Percentiles rank a stretch among this genome's conserved stretches.
These are phyloP conservation scores for Melanotaenia trifasciata DNA, from an alignment of 2,797 vertebrate genomes.

Conservation along the genomic window DNA sequence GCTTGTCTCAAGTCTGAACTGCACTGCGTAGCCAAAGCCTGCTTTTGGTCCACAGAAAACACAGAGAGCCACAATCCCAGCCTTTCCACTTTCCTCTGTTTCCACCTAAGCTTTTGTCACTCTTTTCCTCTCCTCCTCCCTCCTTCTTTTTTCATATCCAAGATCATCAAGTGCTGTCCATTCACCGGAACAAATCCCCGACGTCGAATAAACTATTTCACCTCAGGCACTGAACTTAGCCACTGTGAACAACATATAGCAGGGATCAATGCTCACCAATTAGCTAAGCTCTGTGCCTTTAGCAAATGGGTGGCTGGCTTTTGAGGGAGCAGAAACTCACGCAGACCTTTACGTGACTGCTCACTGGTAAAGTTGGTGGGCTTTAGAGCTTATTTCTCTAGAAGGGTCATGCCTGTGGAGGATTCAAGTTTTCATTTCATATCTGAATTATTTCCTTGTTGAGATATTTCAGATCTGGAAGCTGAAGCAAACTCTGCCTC, in stretches of 20 bases:
- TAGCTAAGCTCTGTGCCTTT: conserved; percentile 89
- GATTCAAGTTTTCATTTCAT: conserved; percentile 28
- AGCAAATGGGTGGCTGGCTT: conserved; percentile 78
- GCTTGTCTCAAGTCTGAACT: conserved; percentile 23
- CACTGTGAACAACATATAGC: conserved; percentile 89
- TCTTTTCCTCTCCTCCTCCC: conserved; percentile 32
- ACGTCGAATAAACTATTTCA: conserved; percentile 81
- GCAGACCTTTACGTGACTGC: conserved; percentile 66
- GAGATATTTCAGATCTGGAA: conserved; percentile 38
- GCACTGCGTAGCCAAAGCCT: conserved; percentile 16
- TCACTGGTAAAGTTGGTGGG: conserved; percentile 42
- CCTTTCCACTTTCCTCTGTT: conserved; percentile 10
- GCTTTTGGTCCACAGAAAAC: conserved; percentile 24
- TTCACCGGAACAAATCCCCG: conserved; percentile 72
- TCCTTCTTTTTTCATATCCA: conserved; percentile 63
- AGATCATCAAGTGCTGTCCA: conserved; percentile 74
- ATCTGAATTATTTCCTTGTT: conserved; percentile 21
- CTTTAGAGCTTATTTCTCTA: conserved; percentile 28
- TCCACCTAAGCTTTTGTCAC: conserved; percentile 43
- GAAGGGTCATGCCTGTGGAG: conserved; percentile 13
- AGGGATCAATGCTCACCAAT: conserved; percentile 89
- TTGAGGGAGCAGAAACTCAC: conserved; percentile 53
- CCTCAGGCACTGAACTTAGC: conserved; percentile 90
- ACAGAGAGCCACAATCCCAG: conserved; percentile 1
- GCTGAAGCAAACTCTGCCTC: conserved; percentile 52